Conservation (phyloP, 2,888 invertebrate genomes). For the Microctonus brassicae region DNA sequence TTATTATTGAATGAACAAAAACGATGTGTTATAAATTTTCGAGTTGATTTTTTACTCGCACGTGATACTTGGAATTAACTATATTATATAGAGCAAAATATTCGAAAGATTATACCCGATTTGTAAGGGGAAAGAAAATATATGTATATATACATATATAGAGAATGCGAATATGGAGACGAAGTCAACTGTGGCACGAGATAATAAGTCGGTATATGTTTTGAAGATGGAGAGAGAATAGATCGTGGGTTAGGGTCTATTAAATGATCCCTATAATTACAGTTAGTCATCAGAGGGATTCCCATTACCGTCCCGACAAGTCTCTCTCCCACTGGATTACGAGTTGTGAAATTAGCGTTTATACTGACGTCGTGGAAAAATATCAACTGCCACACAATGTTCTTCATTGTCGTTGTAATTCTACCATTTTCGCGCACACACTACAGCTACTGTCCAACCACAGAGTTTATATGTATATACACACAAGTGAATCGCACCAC, state of each 20-base stretch:
- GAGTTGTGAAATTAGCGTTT: constrained; percentile 58
- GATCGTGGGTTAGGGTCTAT: constrained; percentile 57
- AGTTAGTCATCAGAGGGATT: constrained; percentile 57
- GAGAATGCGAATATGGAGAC: constrained; percentile 13
- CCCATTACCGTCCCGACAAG: constrained; percentile 49
- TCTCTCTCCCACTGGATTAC: constrained; percentile 50
- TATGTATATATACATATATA: not conserved
- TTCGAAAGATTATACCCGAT: not conserved
- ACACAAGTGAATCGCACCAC: not conserved
- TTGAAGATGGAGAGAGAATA: constrained; percentile 36
- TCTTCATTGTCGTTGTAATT: constrained; percentile 40
- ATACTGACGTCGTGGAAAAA: constrained; percentile 54
- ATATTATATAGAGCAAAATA: not conserved
- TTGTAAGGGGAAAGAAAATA: not conserved
- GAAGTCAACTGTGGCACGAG: constrained; percentile 12
- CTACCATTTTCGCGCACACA: not conserved
- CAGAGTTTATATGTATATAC: too few species aligned
- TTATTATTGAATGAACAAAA: not conserved
- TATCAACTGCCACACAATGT: constrained; percentile 46
- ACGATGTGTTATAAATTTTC: not conserved
- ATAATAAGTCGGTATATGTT: constrained; percentile 8
- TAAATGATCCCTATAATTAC: constrained; percentile 65
- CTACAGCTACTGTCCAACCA: not conserved
- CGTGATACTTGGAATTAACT: not conserved
- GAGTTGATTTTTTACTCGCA: not conserved